A percentile compares a stretch with the other conserved stretches of the same genome.
These are phyloP conservation scores for Euspilapteryx auroguttella DNA, from an alignment of 2,888 invertebrate genomes.

Conservation along the genomic window DNA sequence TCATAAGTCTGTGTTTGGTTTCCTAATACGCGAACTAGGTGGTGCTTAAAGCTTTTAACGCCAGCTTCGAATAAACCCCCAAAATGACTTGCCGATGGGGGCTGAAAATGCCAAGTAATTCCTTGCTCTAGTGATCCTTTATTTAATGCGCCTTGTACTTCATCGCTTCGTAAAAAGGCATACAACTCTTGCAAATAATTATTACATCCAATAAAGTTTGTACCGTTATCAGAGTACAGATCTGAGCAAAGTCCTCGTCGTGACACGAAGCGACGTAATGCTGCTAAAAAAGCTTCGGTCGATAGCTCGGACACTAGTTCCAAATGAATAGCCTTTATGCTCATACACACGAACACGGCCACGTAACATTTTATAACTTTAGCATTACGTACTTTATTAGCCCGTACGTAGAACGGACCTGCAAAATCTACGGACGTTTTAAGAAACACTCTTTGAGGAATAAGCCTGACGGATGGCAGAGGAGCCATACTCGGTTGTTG, in stretches of 20 bases:
- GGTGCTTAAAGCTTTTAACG: conserved; percentile 3
- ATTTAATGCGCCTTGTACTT: not conserved
- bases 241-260: not conserved
- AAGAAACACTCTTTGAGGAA: not conserved
- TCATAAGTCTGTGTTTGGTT: conserved; percentile 1
- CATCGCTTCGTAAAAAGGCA: not conserved
- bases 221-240: not conserved
- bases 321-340: conserved; percentile 1
- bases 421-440: conserved; percentile 1
- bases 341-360: conserved; percentile 1
- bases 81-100: too few relatives aligned
- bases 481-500: conserved; percentile 6
- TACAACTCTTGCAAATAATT: not conserved
- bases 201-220: not conserved
- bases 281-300: conserved; percentile 1
- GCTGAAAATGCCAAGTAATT: too few relatives aligned
- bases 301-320: conserved; percentile 1
- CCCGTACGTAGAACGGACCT: not conserved
- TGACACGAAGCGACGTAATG: not conserved
- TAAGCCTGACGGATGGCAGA: not conserved
- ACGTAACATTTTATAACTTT: not conserved
- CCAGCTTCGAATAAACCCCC: conserved; percentile 1
- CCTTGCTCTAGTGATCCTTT: not conserved
- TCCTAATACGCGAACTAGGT: conserved; percentile 2
- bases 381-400: not conserved